Evolutionary conservation across 64 coral and sea anemone species (phyloP).

Genomic region (Platygyra sinensis): DNA sequence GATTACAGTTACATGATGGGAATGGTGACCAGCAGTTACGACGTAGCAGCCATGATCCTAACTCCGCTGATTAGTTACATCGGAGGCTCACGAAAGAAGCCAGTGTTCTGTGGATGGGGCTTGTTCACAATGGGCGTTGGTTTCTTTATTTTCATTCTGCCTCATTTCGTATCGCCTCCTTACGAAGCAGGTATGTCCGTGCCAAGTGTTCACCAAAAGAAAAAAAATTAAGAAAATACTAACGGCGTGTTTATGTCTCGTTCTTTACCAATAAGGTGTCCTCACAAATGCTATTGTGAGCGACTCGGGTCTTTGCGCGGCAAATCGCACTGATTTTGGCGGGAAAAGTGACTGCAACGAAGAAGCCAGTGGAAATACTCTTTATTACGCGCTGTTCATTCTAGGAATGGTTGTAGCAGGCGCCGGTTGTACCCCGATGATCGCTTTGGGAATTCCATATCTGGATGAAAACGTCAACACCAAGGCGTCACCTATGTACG

Average conservation of each 20-base stretch:
- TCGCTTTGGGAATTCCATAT: conserved; percentile 65
- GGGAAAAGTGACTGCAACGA: not conserved
- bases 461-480: conserved; percentile 77
- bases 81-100: conserved; percentile 65
- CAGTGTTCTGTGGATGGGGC: conserved; percentile 66
- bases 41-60: too few species aligned
- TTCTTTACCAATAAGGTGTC: not conserved
- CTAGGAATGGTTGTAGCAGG: conserved; percentile 74
- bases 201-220: not conserved
- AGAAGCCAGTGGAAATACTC: not conserved
- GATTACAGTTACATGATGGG: conserved; percentile 62
- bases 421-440: conserved; percentile 56
- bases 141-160: conserved; percentile 66
- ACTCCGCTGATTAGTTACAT: conserved; percentile 71
- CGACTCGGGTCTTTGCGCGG: not conserved
- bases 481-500: conserved; percentile 63
- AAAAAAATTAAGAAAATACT: not conserved
- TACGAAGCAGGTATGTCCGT: conserved; percentile 51
- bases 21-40: conserved; percentile 59
- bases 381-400: conserved; percentile 59
- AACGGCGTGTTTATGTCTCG: not conserved
- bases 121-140: conserved; percentile 63
- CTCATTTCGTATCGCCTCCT: conserved; percentile 54
- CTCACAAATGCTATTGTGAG: not conserved
- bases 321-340: not conserved